Conservation (phyloP, 2,113 vertebrate genomes). For the Tringa solitaria region DNA sequence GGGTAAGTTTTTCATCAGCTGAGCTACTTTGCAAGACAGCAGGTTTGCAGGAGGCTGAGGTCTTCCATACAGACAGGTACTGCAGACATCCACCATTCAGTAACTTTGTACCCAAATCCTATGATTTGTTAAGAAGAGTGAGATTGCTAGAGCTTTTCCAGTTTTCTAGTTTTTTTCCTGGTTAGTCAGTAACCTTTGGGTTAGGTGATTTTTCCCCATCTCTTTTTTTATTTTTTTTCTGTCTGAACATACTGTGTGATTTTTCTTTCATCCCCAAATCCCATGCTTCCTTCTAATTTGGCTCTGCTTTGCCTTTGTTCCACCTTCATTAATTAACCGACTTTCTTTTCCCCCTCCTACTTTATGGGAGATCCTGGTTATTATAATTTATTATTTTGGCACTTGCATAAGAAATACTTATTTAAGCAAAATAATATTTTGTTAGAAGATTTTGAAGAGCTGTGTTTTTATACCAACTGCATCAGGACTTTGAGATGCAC, state of each 20-base stretch:
- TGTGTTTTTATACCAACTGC: background rate
- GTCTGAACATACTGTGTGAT: background rate
- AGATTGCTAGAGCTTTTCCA: background rate
- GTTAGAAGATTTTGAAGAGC: background rate
- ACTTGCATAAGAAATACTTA: background rate
- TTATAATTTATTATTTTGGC: background rate
- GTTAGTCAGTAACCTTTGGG: background rate
- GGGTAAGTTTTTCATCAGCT: background rate
- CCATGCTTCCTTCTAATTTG: background rate
- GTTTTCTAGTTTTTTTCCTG: background rate
- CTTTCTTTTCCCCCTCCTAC: background rate
- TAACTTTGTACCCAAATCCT: background rate
- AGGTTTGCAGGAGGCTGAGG: background rate
- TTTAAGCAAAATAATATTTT: background rate
- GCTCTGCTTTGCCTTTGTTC: background rate
- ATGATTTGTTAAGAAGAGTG: background rate
- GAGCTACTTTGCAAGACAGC: background rate
- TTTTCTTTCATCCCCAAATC: background rate
- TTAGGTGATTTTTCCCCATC: fast-evolving
- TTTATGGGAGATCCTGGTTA: background rate
- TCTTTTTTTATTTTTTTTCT: background rate
- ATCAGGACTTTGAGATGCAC: too few relatives aligned
- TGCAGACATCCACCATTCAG: background rate
- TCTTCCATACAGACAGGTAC: background rate
- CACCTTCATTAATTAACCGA: background rate